Conservation (phyloP, 2,888 invertebrate species). For the Polietes domitor region DNA sequence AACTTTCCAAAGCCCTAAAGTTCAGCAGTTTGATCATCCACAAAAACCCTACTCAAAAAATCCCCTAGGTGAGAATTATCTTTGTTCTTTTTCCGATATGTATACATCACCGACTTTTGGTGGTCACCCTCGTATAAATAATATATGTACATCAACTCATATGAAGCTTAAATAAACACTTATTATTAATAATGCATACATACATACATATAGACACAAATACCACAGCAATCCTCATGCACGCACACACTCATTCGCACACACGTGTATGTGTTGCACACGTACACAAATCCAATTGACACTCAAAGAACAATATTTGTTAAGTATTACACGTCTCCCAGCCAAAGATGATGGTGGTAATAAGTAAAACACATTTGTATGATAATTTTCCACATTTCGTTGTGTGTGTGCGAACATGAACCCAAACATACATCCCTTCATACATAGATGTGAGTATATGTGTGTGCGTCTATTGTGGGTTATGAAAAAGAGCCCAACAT, state of each 20-base stretch:
- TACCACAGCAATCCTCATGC: conserved; percentile 19
- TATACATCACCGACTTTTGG: neutral
- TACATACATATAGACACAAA: conserved; percentile 38
- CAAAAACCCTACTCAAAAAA: no score
- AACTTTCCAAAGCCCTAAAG: no score
- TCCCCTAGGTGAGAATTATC: no score
- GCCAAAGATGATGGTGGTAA: conserved; percentile 52
- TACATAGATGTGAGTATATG: neutral
- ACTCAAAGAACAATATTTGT: conserved; percentile 38
- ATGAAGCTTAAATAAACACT: conserved; percentile 54
- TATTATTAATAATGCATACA: conserved; percentile 55
- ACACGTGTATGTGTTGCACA: no score
- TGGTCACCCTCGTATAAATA: neutral
- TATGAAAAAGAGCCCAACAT: conserved; percentile 4
- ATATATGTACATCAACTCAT: conserved; percentile 31
- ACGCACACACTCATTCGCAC: neutral
- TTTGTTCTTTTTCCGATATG: no score
- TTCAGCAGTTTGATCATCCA: no score
- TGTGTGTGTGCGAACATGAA: neutral
- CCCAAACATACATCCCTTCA: no score
- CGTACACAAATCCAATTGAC: conserved; percentile 24
- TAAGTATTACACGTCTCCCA: conserved; percentile 58
- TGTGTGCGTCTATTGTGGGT: neutral
- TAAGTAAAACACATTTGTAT: conserved; percentile 64
- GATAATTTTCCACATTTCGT: conserved; percentile 54